Evolutionary conservation across 2,888 invertebrate species (phyloP).

Genomic region (Parnassius orleans): DNA sequence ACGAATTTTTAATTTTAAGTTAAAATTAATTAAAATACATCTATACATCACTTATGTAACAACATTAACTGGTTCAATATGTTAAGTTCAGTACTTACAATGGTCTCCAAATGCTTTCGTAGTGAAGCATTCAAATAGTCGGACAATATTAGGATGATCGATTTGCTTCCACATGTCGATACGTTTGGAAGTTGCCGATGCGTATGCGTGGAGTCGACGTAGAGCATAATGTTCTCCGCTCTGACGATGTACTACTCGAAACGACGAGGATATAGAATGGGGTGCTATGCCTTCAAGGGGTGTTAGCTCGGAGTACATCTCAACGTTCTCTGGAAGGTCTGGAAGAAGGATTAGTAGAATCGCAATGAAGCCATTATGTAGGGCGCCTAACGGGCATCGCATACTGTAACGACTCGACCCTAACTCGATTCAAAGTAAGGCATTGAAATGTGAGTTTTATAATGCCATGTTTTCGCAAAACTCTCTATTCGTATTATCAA

Average conservation of each 20-base stretch:
- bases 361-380: too few relatives aligned
- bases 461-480: too few relatives aligned
- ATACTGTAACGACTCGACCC: too few relatives aligned
- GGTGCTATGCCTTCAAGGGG: conserved; percentile 88
- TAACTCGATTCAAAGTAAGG: too few relatives aligned
- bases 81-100: conserved; percentile 82
- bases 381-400: too few relatives aligned
- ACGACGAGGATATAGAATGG: conserved; percentile 90
- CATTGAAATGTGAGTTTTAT: too few relatives aligned
- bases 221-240: conserved; percentile 92
- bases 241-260: conserved; percentile 93
- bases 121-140: conserved; percentile 94
- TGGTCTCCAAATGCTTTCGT: conserved; percentile 98
- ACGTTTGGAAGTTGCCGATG: conserved; percentile 91
- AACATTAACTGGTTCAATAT: too few relatives aligned
- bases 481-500: too few relatives aligned
- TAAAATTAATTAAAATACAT: too few relatives aligned
- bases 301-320: conserved; percentile 93
- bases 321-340: conserved; percentile 93
- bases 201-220: conserved; percentile 91
- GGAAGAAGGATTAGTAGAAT: conserved; percentile 33
- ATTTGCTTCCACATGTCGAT: conserved; percentile 98
- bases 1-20: too few relatives aligned
- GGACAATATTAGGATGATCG: conserved; percentile 96
- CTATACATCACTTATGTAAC: too few relatives aligned